Percentiles rank a stretch among this genome's conserved stretches.
Conservation (phyloP, 2,113 vertebrate genomes). For the Saguinus midas region DNA sequence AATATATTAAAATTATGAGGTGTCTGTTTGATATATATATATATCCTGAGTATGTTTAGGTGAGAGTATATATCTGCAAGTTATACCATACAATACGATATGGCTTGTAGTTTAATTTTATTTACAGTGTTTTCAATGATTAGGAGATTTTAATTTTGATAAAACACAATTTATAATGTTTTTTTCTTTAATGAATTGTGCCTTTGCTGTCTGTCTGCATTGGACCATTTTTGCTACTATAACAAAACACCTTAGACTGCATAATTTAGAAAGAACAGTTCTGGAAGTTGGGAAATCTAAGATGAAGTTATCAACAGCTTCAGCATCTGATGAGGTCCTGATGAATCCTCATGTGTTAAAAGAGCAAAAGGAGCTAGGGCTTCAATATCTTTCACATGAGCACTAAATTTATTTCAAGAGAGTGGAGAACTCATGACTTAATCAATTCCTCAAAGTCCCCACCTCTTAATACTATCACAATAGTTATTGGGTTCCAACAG, state of each 20-base stretch:
- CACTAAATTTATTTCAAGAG: background rate
- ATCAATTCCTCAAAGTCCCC: background rate
- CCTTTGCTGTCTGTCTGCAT: background rate
- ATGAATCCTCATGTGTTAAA: background rate
- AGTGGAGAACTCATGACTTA: background rate
- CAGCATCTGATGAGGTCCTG: background rate
- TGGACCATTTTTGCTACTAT: background rate
- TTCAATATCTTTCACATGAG: background rate
- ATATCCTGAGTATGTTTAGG: background rate
- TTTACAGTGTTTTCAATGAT: background rate
- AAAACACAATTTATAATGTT: background rate
- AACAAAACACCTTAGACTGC: background rate
- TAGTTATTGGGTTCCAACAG: background rate
- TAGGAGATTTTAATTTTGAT: background rate
- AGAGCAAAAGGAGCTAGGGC: background rate
- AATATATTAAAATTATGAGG: background rate
- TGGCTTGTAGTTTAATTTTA: background rate
- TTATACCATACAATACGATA: background rate
- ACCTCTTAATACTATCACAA: background rate
- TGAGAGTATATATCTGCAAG: background rate
- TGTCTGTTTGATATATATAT: background rate
- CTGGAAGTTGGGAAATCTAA: background rate
- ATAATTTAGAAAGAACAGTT: background rate
- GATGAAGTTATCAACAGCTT: background rate
- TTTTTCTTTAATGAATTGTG: background rate